These are phyloP conservation scores for Rallus crepitans DNA, from an alignment of 2,797 vertebrate genomes.

Conservation along the genomic window DNA sequence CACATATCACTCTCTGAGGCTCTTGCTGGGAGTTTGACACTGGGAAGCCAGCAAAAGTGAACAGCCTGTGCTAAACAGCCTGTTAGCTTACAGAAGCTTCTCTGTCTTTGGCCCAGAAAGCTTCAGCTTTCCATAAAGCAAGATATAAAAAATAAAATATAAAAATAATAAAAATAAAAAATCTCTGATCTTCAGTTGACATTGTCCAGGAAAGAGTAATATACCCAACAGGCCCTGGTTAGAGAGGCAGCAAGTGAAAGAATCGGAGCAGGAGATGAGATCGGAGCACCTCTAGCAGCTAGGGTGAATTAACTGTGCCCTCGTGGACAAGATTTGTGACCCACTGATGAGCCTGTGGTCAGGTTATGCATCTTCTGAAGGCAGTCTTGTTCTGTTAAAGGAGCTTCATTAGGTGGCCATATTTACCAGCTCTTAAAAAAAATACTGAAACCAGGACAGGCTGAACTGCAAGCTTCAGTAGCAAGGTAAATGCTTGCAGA, in stretches of 20 bases:
- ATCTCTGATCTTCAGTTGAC: background rate
- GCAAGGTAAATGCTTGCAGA: background rate
- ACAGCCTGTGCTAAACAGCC: background rate
- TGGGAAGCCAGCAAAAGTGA: slow-evolving; percentile 21
- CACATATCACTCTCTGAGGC: background rate
- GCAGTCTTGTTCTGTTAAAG: background rate
- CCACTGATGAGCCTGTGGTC: background rate
- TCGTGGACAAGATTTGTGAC: background rate
- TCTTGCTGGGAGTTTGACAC: slow-evolving; percentile 36
- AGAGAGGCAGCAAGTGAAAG: background rate
- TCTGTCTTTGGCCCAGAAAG: background rate
- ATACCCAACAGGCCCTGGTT: background rate
- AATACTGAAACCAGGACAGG: background rate
- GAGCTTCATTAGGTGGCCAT: background rate
- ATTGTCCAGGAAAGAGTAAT: background rate
- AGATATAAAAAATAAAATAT: background rate
- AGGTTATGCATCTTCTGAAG: background rate
- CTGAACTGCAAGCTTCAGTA: background rate
- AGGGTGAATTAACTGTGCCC: background rate
- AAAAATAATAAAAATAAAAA: too few relatives aligned
- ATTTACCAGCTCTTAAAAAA: background rate
- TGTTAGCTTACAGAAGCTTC: background rate
- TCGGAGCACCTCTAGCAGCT: background rate
- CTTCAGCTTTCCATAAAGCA: background rate
- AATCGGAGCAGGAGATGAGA: background rate